phyloP scores from a whole-genome alignment of 2,888 invertebrate species.

The Pteria penguin region DNA sequence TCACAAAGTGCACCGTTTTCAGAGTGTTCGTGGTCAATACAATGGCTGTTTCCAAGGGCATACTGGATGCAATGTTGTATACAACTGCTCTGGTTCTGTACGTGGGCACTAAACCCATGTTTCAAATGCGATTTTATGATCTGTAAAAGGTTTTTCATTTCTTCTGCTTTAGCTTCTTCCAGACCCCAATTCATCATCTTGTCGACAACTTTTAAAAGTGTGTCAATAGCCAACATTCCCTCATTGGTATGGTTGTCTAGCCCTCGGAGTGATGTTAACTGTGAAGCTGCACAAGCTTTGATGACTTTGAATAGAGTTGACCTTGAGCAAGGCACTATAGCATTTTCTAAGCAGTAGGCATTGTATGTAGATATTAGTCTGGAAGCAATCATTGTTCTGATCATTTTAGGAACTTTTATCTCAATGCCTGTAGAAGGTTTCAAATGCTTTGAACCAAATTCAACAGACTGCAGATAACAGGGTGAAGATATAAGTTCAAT shows the following conservation, averaged over 20 bases:
- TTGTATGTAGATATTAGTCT: slow-evolving; percentile 11
- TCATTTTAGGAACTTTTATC: slow-evolving; percentile 6
- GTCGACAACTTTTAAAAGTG: not conserved
- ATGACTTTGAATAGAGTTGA: not conserved
- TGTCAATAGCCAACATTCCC: not conserved
- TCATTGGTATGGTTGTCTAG: not conserved
- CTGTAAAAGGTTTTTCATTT: not conserved
- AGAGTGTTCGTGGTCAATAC: not conserved
- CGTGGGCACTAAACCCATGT: not conserved
- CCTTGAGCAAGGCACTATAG: not conserved
- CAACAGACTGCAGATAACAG: slow-evolving; percentile 8
- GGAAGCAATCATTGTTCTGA: slow-evolving; percentile 8
- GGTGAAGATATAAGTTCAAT: slow-evolving; percentile 9
- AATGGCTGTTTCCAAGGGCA: too few relatives aligned
- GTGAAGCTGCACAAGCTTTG: not conserved
- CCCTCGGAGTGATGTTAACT: not conserved
- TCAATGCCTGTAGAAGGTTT: not conserved
- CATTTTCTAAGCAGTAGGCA: not conserved
- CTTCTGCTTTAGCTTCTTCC: not conserved
- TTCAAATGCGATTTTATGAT: not conserved
- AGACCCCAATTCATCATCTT: not conserved
- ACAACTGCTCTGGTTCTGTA: not conserved
- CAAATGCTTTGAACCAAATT: not conserved
- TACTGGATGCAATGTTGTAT: not conserved
- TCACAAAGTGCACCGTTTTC: slow-evolving; percentile 5